phyloP scores from a whole-genome alignment of 2,888 invertebrate genomes.

The Epicampocera succincta region DNA sequence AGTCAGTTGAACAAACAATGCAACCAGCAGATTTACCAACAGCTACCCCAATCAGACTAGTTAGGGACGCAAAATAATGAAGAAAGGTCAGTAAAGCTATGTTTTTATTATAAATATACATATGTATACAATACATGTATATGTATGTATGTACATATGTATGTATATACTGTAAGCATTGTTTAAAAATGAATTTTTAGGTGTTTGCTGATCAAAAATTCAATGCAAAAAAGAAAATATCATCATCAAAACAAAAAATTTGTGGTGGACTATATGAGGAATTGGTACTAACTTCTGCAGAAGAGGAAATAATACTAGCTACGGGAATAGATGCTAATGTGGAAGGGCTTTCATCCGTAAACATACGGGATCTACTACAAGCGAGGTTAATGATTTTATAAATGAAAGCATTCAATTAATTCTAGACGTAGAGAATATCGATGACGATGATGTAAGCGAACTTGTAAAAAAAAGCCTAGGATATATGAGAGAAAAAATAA shows the following conservation, averaged over 20 bases:
- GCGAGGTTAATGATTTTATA: neutral
- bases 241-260: neutral
- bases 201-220: constrained; percentile 12
- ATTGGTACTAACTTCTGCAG: neutral
- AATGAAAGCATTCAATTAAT: neutral
- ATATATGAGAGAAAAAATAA: constrained; percentile 4
- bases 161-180: no score
- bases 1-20: no score
- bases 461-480: neutral
- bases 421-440: no score
- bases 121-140: no score
- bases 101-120: neutral
- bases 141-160: no score
- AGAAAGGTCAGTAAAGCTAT: constrained; percentile 2
- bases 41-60: no score
- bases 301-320: neutral
- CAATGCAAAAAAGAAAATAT: constrained; percentile 1
- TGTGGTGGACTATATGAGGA: neutral
- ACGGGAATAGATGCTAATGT: neutral
- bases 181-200: neutral
- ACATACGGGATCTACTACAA: neutral
- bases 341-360: constrained; percentile 3
- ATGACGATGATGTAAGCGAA: neutral
- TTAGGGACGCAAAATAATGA: constrained; percentile 25
- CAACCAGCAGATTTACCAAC: no score